These are phyloP conservation scores for Malurus elegans DNA, from an alignment of 2,113 vertebrate species.

Conservation along the genomic window DNA sequence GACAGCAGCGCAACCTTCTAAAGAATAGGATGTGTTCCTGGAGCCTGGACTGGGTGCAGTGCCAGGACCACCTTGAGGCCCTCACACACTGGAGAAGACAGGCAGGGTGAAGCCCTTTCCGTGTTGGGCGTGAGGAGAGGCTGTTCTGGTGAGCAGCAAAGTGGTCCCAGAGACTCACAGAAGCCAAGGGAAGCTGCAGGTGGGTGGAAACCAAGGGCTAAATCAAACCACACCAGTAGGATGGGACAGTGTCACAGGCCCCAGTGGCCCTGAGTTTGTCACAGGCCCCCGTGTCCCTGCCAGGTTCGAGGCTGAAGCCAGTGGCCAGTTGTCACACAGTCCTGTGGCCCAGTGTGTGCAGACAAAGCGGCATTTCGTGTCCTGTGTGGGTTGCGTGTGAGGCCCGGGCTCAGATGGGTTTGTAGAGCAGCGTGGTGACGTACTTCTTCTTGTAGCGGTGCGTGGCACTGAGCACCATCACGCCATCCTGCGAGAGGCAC, in stretches of 20 bases:
- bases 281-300: background rate
- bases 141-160: slow-evolving; percentile 24
- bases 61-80: background rate
- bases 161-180: background rate
- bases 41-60: background rate
- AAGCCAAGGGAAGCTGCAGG: slow-evolving; percentile 47
- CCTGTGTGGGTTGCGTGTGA: background rate
- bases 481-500: slow-evolving; percentile 81
- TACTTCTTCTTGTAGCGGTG: slow-evolving; percentile 99
- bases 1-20: background rate
- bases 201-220: background rate
- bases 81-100: background rate
- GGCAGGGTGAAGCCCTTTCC: background rate
- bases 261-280: background rate
- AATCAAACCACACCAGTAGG: slow-evolving; percentile 64
- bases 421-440: slow-evolving; percentile 88
- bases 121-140: background rate
- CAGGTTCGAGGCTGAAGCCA: background rate
- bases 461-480: slow-evolving; percentile 97
- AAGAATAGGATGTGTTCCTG: background rate
- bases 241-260: slow-evolving; percentile 50
- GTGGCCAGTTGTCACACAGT: slow-evolving; percentile 39
- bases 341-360: slow-evolving; percentile 34
- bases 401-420: slow-evolving; percentile 64
- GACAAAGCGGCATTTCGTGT: slow-evolving; percentile 40